Evolutionary conservation across 2,888 invertebrate genomes (phyloP), one percentile per base, ranked within the genome.

Genomic region (Mimas tiliae): DNA sequence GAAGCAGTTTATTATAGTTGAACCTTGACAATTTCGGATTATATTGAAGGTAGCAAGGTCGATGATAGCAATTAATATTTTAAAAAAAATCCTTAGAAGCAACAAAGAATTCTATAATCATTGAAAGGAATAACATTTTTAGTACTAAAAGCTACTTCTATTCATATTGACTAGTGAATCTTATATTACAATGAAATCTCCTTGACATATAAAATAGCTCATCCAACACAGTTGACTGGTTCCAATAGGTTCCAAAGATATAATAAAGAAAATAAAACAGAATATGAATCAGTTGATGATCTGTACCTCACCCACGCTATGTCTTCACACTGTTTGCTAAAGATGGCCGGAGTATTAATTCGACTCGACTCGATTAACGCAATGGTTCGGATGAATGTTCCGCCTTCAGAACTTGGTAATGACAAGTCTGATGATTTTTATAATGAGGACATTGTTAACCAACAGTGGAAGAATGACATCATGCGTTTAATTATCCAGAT

Each of bases 331-430:
- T 78, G 79, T 80, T 80, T 79, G 78, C 70, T 67, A 69, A 74
- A 74, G 73, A 69, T 72, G 70, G 69, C 68, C 70, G 70, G 69
- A 69, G 70, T 70, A 80, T 79, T 79, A 80, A 80, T 79, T 78
- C 68, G 62, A 69, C 66, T 69, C 68, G 64, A 70, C 69, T 77
- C 75, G 76, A 80, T 78, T 74, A 74, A 77, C 73, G 69, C 68
- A 66, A 67, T 65, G 71, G 70, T 71, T 68, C 66, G 68, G 70
- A 68, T 66, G 67, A 42, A 58, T 63, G 63, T 50, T 16, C 52
- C 65, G 47, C 42, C 64, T 62, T 48, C 38, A 58, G 67, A 67
- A 48, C 51, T 38, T 48, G 63, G 48, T 64, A 42, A 48, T 63
- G 58, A 50, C 52, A 45, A 64, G 27, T 50, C 52, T 63, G 62